Evolutionary conservation across 2,113 vertebrate species (phyloP).

Genomic region (Loxodonta africana): DNA sequence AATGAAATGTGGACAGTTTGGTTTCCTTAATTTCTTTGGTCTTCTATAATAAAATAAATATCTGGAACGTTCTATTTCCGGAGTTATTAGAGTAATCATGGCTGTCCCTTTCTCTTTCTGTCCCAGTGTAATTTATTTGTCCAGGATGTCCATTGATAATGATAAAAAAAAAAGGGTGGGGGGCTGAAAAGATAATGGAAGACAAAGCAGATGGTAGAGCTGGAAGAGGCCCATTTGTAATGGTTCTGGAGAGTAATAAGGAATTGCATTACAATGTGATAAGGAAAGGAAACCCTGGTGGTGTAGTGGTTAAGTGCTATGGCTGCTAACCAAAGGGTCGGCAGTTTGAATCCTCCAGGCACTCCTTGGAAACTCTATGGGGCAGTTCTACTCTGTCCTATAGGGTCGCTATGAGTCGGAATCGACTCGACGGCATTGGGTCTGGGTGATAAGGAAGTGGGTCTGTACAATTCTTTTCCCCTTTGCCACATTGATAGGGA

Average conservation of each 20-base stretch:
- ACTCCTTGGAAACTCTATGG: no score
- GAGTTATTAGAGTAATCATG: neutral
- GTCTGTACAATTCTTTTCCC: neutral
- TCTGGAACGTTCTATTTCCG: neutral
- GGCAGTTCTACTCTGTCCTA: no score
- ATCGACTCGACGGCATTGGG: no score
- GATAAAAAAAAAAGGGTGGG: neutral
- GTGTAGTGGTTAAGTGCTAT: no score
- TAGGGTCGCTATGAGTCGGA: no score
- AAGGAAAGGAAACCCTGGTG: neutral
- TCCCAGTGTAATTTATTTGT: neutral
- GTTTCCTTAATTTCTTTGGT: neutral
- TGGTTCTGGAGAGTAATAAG: neutral
- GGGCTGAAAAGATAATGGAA: neutral
- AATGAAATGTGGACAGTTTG: neutral
- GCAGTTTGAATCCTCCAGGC: no score
- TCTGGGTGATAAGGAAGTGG: no score
- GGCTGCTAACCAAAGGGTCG: no score
- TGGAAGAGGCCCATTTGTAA: neutral
- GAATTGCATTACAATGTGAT: neutral
- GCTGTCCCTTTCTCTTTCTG: neutral
- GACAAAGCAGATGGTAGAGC: neutral
- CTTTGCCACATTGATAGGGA: neutral
- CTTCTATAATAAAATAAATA: slow-evolving; percentile 28
- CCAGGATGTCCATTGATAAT: neutral